These are phyloP conservation scores for Eristalis arbustorum DNA, from an alignment of 2,888 invertebrate species.

Conservation along the genomic window DNA sequence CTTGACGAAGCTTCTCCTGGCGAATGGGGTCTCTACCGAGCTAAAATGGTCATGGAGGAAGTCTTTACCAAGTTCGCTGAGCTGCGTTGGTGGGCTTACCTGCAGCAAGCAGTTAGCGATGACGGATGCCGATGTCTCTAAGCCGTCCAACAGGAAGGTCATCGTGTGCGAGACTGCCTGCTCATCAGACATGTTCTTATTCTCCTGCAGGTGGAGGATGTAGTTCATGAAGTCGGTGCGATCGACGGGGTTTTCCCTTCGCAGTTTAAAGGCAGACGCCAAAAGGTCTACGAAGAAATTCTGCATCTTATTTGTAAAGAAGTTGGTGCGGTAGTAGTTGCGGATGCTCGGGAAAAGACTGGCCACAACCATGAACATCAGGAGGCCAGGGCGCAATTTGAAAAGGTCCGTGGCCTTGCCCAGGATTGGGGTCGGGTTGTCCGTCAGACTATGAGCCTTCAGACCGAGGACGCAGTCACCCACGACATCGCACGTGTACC, in stretches of 20 bases:
- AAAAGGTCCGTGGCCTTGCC: slow-evolving; percentile 75
- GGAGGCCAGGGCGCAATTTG: slow-evolving; percentile 71
- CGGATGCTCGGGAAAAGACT: slow-evolving; percentile 74
- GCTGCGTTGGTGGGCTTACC: slow-evolving; percentile 55
- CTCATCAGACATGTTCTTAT: slow-evolving; percentile 72
- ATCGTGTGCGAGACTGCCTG: slow-evolving; percentile 75
- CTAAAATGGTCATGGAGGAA: slow-evolving; percentile 69
- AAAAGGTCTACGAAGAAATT: slow-evolving; percentile 28
- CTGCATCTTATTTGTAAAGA: slow-evolving; percentile 42
- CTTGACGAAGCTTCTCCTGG: slow-evolving; percentile 75
- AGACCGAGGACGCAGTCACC: slow-evolving; percentile 80
- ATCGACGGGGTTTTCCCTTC: slow-evolving; percentile 71
- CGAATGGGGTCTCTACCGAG: slow-evolving; percentile 71
- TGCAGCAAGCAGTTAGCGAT: slow-evolving; percentile 74
- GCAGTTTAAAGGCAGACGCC: slow-evolving; percentile 46
- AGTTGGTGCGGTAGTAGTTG: slow-evolving; percentile 72
- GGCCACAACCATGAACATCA: slow-evolving; percentile 71
- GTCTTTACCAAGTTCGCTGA: neutral
- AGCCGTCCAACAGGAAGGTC: slow-evolving; percentile 78
- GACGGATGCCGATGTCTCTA: slow-evolving; percentile 76
- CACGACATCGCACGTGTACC: slow-evolving; percentile 80
- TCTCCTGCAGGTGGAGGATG: slow-evolving; percentile 76
- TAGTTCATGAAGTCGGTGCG: slow-evolving; percentile 77
- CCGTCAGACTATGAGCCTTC: slow-evolving; percentile 78
- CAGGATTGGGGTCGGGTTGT: slow-evolving; percentile 76